phyloP scores from a whole-genome alignment of 2,888 invertebrate species.

The Shargacucullia verbasci region DNA sequence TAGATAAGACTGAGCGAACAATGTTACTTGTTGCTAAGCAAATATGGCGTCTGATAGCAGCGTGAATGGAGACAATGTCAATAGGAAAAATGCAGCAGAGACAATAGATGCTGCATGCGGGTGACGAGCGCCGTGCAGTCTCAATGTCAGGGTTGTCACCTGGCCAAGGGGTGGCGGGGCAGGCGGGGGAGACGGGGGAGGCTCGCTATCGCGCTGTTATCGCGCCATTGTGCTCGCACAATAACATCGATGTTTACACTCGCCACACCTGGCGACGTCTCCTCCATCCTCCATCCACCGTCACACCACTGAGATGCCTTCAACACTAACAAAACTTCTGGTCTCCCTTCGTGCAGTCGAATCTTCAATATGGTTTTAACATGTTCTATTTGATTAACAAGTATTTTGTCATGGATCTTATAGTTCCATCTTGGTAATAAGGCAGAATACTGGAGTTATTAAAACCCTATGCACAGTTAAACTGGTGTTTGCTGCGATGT shows the following conservation, averaged over 20 bases:
- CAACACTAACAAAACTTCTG: background rate
- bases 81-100: background rate
- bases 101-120: slow-evolving; percentile 6
- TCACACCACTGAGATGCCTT: background rate
- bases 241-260: slow-evolving; percentile 60
- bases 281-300: background rate
- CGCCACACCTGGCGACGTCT: slow-evolving; percentile 44
- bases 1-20: slow-evolving; percentile 4
- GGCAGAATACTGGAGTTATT: too few relatives aligned
- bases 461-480: too few relatives aligned
- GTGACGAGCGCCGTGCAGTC: slow-evolving; percentile 8
- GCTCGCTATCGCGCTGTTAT: slow-evolving; percentile 59
- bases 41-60: background rate
- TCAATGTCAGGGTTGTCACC: slow-evolving; percentile 53
- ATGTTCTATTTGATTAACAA: too few relatives aligned
- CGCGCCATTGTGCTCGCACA: slow-evolving; percentile 59
- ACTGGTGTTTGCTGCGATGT: too few relatives aligned
- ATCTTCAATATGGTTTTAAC: too few relatives aligned
- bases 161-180: slow-evolving; percentile 34
- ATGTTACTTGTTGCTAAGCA: slow-evolving; percentile 2
- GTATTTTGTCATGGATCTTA: too few relatives aligned
- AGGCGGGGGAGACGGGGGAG: slow-evolving; percentile 10
- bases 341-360: background rate
- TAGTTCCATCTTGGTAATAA: too few relatives aligned
- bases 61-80: background rate